Evolutionary conservation across 1,140 invertebrate species (phyloP), one percentile per base, ranked within the genome.

Genomic region (Chlorops oryzae): DNA sequence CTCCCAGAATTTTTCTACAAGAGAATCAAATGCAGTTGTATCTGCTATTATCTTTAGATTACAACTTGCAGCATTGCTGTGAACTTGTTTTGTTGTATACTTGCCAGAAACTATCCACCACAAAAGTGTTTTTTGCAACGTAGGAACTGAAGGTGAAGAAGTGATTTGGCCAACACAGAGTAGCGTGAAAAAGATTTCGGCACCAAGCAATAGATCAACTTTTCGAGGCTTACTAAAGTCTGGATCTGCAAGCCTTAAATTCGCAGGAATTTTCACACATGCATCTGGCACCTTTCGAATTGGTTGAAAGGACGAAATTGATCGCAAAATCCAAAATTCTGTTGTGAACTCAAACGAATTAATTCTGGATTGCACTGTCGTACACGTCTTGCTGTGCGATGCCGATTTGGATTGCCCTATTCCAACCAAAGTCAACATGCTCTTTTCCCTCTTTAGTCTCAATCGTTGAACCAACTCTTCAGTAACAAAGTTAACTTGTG

Each of bases 1-100:
- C 28, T 61, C 51, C 65, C 66, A 70, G 39, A 72, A 70, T 41
- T 34, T 27, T 34, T 25, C 18, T 5, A 51, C 28, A 9, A 35
- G 20, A 18, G 24, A 24, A 25, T 50, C 32, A 27, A 50, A 22
- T n/a, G 13, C 17, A 15, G 13, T 10, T 13, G 27, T 25, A 15
- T 41, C 18, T 21, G 22, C 49, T 27, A 35, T 34, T 2, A 21
- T 17, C 22, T 15, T 22, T 25, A 18, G 18, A 28, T 25, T 35
- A 9, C 20, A 3, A 22, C 18, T 24, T 15, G 15, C 39, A n/a
- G n/a, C n/a, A n/a, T n/a, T n/a, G n/a, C n/a, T n/a, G n/a, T n/a
- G n/a, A n/a, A n/a, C n/a, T n/a, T n/a, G n/a, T n/a, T n/a, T n/a
- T n/a, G 27, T 10, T 47, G 44, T 13, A 22, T 34, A 37, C 15